Base-by-base conservation (phyloP, 2,888 invertebrate species). In the Brachyptera risi region DNA sequence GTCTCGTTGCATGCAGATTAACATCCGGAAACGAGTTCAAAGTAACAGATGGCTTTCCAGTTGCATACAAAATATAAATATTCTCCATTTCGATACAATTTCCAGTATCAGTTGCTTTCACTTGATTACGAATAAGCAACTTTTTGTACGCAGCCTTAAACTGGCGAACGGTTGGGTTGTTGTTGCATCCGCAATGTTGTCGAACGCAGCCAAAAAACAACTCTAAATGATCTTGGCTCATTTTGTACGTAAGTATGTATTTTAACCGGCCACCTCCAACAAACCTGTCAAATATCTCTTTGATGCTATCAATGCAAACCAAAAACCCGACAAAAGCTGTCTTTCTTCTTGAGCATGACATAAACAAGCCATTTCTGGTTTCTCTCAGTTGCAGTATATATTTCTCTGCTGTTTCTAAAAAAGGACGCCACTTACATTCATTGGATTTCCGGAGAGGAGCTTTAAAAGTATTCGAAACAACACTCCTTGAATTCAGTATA, bases 211-310 rank as follows among this genome's bases (percentile, higher is more conserved):
- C 54, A 50, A 65, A 65, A 19, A 66, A 61, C 13, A 64, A 13
- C 23, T 66, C 64, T 3, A 66, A 15, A 37, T 65, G 64, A 47
- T 66, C 66, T 35, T 66, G 66, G 37, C 64, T 63, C n/a, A 64
- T 23, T 42, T 66, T 65, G 44, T 63, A 65, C 1, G 64, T 63
- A 17, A 57, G 35, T 1, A 66, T 19, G 26, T 61, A 62, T 1
- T 51, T 40, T 1, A 56, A n/a, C 9, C 27, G 37, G 11, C 42
- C 38, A 1, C 15, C 3, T 1, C 17, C 21, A 26, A 63, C 23
- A 15, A 64, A 38, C 1, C 23, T 17, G 4, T 42, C 24, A 17
- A 50, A 59, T n/a, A 63, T 21, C 7, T n/a, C 13, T 24, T 26
- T 19, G n/a, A 62, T 56, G 50, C 61, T 65, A 1, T 49, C 7